Percentiles rank a stretch among this genome's conserved stretches.
phyloP scores from a whole-genome alignment of 1,140 invertebrate genomes.

The Cepaea nemoralis region DNA sequence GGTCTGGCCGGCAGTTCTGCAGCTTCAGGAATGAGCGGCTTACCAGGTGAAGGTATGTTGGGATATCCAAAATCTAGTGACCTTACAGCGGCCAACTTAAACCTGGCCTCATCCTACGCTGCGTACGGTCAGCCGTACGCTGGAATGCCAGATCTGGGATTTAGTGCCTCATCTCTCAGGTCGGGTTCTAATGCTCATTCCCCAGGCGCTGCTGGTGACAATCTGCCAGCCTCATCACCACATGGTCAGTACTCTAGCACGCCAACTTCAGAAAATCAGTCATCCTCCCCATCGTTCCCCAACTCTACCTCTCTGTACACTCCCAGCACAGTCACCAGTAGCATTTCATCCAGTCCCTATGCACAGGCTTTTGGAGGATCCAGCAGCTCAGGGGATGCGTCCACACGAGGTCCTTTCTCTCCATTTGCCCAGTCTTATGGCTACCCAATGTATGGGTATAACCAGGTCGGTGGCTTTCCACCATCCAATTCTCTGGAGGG shows the following conservation, averaged over 20 bases:
- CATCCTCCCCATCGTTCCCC: constrained; percentile 12
- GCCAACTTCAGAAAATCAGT: constrained; percentile 30
- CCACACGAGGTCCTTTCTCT: constrained; percentile 23
- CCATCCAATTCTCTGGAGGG: constrained; percentile 31
- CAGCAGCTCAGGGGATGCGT: constrained; percentile 4
- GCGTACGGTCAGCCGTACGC: constrained; percentile 32
- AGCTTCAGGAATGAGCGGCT: constrained; percentile 33
- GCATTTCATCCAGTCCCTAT: constrained; percentile 36
- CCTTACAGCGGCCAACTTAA: constrained; percentile 34
- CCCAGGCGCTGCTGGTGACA: constrained; percentile 29
- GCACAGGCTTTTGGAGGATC: constrained; percentile 35
- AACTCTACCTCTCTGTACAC: constrained; percentile 28
- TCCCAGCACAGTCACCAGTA: constrained; percentile 32
- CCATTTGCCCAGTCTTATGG: constrained; percentile 39
- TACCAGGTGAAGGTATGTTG: constrained; percentile 21
- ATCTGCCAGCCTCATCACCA: constrained; percentile 36
- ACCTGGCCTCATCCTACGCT: constrained; percentile 29
- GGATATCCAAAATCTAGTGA: constrained; percentile 38
- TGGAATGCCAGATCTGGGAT: constrained; percentile 36
- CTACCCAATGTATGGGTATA: constrained; percentile 40
- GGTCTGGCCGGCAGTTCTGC: constrained; percentile 22
- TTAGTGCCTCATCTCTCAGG: constrained; percentile 20
- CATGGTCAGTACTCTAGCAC: constrained; percentile 38
- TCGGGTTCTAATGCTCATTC: constrained; percentile 20
- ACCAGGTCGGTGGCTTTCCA: constrained; percentile 39